A percentile compares a stretch with the other conserved stretches of the same genome.
phyloP scores from a whole-genome alignment of 2,113 vertebrate genomes.

The Emydura subglobosa region DNA sequence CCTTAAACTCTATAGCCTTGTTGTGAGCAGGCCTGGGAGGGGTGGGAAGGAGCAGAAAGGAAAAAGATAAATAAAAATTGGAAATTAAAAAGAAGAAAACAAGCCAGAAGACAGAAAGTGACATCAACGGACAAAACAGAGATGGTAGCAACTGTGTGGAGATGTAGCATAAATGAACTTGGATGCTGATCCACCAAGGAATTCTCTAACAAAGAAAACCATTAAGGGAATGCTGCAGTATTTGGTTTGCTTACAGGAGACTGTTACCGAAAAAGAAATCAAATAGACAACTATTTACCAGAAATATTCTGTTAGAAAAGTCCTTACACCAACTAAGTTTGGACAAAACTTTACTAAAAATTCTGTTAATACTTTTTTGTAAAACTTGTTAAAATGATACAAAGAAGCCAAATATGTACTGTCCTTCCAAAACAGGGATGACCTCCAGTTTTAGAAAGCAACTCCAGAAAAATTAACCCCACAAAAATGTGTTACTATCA shows the following conservation, averaged over 20 bases:
- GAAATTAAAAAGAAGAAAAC: not conserved
- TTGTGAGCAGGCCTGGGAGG: accelerated
- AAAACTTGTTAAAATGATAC: not conserved
- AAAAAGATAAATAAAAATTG: accelerated
- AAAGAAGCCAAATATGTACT: not conserved
- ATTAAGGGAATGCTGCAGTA: not conserved
- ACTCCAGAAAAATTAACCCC: not conserved
- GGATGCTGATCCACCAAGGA: accelerated
- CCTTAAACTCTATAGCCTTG: not conserved
- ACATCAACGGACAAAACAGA: not conserved
- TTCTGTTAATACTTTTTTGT: not conserved
- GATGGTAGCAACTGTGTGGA: not conserved
- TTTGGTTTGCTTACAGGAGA: not conserved
- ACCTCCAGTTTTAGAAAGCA: not conserved
- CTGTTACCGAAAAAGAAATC: not conserved
- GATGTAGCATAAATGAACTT: accelerated
- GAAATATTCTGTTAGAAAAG: not conserved
- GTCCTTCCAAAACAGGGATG: not conserved
- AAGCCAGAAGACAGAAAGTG: not conserved
- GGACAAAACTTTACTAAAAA: not conserved
- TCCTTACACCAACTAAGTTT: not conserved
- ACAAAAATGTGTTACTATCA: not conserved
- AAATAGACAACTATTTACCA: not conserved
- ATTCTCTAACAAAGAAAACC: not conserved
- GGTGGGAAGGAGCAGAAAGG: not conserved